Conservation (phyloP, 2,888 invertebrate genomes). For the Luffia ferchaultella region DNA sequence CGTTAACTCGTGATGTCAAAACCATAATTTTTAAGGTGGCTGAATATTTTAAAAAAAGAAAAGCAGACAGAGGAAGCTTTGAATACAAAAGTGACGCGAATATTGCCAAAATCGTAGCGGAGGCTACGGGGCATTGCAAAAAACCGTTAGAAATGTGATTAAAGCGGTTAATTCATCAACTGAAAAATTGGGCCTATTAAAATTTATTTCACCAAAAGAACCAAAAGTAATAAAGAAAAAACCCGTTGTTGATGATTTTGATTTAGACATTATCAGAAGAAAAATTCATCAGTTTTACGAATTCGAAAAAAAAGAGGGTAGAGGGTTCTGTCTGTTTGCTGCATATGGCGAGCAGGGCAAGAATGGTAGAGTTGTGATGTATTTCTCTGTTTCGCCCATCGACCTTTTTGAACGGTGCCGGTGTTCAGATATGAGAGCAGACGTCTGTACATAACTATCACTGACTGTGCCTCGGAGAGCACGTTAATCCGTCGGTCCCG, state of each 20-base stretch:
- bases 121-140: conserved; percentile 8
- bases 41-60: conserved; percentile 9
- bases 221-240: background rate
- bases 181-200: background rate
- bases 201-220: background rate
- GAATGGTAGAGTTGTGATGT: no score
- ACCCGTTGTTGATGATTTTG: conserved; percentile 1
- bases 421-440: no score
- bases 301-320: conserved; percentile 10
- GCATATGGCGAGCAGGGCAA: no score
- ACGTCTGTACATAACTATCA: no score
- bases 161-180: background rate
- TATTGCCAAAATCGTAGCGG: conserved; percentile 7
- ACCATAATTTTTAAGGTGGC: conserved; percentile 8
- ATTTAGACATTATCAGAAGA: conserved; percentile 11
- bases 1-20: conserved; percentile 10
- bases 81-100: conserved; percentile 12
- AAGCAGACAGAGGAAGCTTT: conserved; percentile 8
- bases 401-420: no score
- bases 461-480: no score
- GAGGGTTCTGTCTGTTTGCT: no score
- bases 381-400: no score
- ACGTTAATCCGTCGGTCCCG: no score
- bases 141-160: conserved; percentile 8
- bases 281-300: conserved; percentile 12